These are phyloP conservation scores for Lutjanus erythropterus DNA, from an alignment of 2,113 vertebrate species.

Conservation along the genomic window DNA sequence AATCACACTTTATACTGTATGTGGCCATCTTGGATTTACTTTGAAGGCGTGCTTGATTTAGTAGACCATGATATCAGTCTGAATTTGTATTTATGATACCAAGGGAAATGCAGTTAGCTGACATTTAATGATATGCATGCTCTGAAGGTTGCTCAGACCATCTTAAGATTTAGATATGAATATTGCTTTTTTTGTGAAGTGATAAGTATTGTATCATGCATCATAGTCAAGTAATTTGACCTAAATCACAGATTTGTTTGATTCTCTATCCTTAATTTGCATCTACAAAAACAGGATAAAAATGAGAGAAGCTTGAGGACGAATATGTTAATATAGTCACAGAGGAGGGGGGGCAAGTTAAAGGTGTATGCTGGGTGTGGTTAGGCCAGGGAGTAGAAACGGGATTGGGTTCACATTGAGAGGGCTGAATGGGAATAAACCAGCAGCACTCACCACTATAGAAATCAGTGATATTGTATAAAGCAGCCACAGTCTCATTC, in stretches of 20 bases:
- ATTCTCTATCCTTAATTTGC: not conserved
- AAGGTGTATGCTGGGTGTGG: conserved; percentile 28
- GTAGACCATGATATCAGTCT: not conserved
- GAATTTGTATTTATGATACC: not conserved
- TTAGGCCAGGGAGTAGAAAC: conserved; percentile 40
- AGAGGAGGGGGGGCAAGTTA: conserved; percentile 27
- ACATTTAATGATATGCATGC: conserved; percentile 21
- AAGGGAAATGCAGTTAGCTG: conserved; percentile 12
- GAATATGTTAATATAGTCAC: conserved; percentile 14
- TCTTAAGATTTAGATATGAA: not conserved
- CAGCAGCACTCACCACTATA: conserved; percentile 95
- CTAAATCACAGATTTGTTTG: not conserved
- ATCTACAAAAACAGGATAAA: not conserved
- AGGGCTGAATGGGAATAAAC: conserved; percentile 72
- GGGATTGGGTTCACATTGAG: conserved; percentile 81
- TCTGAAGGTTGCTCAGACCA: not conserved
- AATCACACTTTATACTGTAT: not conserved
- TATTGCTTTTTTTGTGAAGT: not conserved
- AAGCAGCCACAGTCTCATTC: conserved; percentile 98
- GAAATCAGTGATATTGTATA: conserved; percentile 97
- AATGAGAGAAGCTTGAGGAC: not conserved
- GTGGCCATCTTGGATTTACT: conserved; percentile 14
- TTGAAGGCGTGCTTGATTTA: conserved; percentile 3
- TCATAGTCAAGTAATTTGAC: not conserved
- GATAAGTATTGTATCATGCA: not conserved